These are phyloP conservation scores for Flexamia atlantica DNA, from an alignment of 2,888 invertebrate species.

Conservation along the genomic window DNA sequence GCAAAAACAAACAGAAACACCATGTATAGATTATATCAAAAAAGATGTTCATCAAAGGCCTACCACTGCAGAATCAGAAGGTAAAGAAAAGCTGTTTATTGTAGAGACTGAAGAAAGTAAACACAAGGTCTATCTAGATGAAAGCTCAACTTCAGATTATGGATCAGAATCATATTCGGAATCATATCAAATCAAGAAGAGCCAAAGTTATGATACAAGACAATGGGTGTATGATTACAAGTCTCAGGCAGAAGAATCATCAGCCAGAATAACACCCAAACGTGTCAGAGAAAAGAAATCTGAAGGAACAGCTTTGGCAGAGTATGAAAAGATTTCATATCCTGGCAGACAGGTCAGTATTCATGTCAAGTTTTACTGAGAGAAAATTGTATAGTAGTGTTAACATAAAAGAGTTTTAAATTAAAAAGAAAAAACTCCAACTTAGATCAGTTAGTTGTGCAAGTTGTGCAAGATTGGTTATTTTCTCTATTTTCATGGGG, in stretches of 20 bases:
- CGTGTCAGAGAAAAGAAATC: neutral
- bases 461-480: too few species aligned
- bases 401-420: too few species aligned
- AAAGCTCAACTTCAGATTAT: constrained; percentile 66
- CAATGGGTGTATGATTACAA: constrained; percentile 62
- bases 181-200: constrained; percentile 73
- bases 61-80: constrained; percentile 62
- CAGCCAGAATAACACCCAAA: neutral
- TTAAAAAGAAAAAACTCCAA: too few species aligned
- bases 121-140: constrained; percentile 61
- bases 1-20: constrained; percentile 36
- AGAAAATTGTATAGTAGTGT: too few species aligned
- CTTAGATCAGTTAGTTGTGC: too few species aligned
- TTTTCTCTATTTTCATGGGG: too few species aligned
- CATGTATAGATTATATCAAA: neutral
- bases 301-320: neutral
- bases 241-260: constrained; percentile 58
- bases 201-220: constrained; percentile 67
- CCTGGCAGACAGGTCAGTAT: constrained; percentile 11
- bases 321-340: neutral
- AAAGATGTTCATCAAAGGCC: constrained; percentile 66
- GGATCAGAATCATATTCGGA: constrained; percentile 48
- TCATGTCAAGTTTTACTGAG: too few species aligned
- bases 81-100: constrained; percentile 62
- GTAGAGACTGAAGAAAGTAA: constrained; percentile 64